Evolutionary conservation across 2,888 invertebrate species (phyloP), one percentile per base, ranked within the genome.

Genomic region (Chirona hameri): DNA sequence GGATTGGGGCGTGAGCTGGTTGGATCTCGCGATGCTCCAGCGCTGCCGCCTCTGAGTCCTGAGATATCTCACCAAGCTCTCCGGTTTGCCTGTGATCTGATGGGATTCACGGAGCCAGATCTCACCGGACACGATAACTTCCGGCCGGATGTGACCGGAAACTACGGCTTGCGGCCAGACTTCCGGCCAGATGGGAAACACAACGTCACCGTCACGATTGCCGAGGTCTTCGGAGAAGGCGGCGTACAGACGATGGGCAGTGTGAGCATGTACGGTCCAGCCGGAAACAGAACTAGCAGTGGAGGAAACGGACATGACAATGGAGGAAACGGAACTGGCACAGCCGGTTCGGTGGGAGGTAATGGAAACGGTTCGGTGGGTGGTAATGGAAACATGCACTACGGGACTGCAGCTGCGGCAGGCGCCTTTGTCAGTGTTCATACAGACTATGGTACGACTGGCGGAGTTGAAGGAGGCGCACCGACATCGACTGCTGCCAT

Each of bases 11-110:
- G 79, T 2, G 46, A 24, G 2, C 18, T 80, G 52, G n/a, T 15
- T 15, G 27, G 52, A 7, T 29, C 27, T 0, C 24, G 24, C 24
- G 76, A 21, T 0, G 80, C 48, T 0, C 80, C 27, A 9, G 24
- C 52, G 15, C 48, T 80, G 15, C 80, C 80, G 12, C 80, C 80
- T 1, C 80, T 55, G 3, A 80, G 80, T 52, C 80, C 80, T 7
- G 80, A 80, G 80, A 80, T 80, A n/a, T 52, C 52, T 2, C 80
- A 80, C 29, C 80, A 80, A 21, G 80, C 80, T 15, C 80, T 80
- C 27, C n/a, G 27, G 27, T 80, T 52, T 21, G 80, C 80, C 15
- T 80, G 80, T 18, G 80, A 80, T 10, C 80, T 80, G 52, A 80
- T 80, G 80, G 80, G 80, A 3, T 52, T 52, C 52, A 55, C 80